Evolutionary conservation across 2,888 invertebrate species (phyloP), one percentile per base, ranked within the genome.

Genomic region (Plebejus argus): DNA sequence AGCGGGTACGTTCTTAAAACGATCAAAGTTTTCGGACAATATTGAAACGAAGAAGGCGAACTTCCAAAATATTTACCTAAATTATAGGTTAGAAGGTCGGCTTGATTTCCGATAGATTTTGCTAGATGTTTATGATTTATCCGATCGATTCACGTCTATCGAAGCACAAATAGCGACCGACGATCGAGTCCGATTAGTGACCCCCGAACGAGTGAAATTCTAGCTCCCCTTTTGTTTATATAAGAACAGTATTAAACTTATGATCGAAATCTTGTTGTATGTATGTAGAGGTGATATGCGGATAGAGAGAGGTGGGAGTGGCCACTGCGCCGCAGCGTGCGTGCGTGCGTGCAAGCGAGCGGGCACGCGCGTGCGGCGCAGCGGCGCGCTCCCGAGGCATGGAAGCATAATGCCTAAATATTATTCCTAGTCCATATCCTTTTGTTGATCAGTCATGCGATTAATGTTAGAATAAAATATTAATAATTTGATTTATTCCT

Each of bases 401-500:
- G 89, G 88, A 91, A 89, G 91, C 90, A 91, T 90, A 86, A 91
- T 89, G 94, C 93, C 93, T 93, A 91, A 74, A 91, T 92, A 91
- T 92, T 92, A 94, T 93, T 94, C 94, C 94, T 94, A 94, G 93
- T 94, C 93, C 93, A 94, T 94, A 93, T 94, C 93, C 93, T 93
- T 93, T 93, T 92, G 93, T 93, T 94, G 92, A 93, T 93, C 94
- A 94, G 93, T 94, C 93, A 93, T 93, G 93, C 93, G 93, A 92
- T 93, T 93, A 93, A 92, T 93, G 92, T 93, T 93, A 94, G 93
- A 92, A 85, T 90, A 91, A 93, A 86, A 93, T 93, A 93, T 90
- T 91, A 91, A 91, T 93, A 92, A 94, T 94, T 94, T 94, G 94
- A 93, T 94, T 94, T 94, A 94, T 94, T 94, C 94, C 94, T 94